phyloP scores from a whole-genome alignment of 2,888 invertebrate species.

The Microctonus hyperodae region DNA sequence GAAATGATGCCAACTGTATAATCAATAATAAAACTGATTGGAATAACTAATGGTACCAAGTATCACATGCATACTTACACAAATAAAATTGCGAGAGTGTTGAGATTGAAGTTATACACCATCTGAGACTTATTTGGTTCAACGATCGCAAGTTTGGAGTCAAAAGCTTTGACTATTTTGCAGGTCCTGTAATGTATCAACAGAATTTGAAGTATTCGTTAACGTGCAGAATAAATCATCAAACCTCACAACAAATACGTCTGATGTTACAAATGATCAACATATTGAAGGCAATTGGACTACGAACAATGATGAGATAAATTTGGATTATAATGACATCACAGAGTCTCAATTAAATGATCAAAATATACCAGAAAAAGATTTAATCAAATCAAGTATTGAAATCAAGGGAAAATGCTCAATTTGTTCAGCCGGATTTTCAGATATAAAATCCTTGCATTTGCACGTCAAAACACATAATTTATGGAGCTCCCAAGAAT shows the following conservation, averaged over 20 bases:
- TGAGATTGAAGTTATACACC: background rate
- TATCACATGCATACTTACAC: background rate
- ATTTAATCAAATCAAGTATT: background rate
- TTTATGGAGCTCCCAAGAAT: conserved; percentile 26
- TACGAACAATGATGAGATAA: background rate
- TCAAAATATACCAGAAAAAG: background rate
- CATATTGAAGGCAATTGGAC: background rate
- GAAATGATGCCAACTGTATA: background rate
- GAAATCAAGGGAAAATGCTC: conserved; percentile 33
- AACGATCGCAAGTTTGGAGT: conserved; percentile 43
- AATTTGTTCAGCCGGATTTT: conserved; percentile 20
- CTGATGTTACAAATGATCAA: conserved; percentile 14
- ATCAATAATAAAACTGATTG: background rate
- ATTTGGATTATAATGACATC: background rate
- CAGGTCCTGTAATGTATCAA: conserved; percentile 55
- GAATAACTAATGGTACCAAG: background rate
- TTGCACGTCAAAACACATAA: conserved; percentile 26
- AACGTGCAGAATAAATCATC: conserved; percentile 50
- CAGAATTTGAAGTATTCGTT: conserved; percentile 52
- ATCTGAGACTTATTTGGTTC: background rate
- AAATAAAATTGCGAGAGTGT: conserved; percentile 1
- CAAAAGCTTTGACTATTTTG: conserved; percentile 58
- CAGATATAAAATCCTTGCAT: conserved; percentile 19
- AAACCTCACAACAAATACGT: conserved; percentile 36
- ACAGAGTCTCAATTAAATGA: conserved; percentile 7